Evolutionary conservation across 2,888 invertebrate genomes (phyloP).

Genomic region (Xylophagus ater): DNA sequence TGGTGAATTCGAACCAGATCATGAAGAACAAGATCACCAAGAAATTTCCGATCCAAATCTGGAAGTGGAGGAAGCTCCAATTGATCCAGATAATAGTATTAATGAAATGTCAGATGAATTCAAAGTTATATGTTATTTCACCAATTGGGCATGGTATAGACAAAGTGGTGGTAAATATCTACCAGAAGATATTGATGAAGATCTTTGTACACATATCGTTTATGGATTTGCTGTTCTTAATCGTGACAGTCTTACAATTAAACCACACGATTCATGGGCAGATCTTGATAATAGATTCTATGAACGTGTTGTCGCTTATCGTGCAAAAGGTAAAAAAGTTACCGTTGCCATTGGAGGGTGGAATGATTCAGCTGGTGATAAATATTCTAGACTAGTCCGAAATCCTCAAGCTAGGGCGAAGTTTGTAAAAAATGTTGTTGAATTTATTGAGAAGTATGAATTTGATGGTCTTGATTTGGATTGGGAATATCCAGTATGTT

Average conservation of each 20-base stretch:
- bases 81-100: conserved; percentile 14
- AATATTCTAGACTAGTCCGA: conserved; percentile 73
- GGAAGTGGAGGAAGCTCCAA: conserved; percentile 26
- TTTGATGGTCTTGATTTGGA: conserved; percentile 89
- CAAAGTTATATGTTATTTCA: conserved; percentile 83
- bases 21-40: conserved; percentile 13
- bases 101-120: conserved; percentile 36
- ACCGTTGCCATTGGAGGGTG: conserved; percentile 86
- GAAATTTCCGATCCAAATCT: conserved; percentile 25
- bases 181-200: conserved; percentile 71
- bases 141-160: conserved; percentile 91
- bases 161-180: conserved; percentile 70
- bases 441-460: conserved; percentile 65
- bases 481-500: conserved; percentile 91
- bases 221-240: conserved; percentile 87
- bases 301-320: conserved; percentile 67
- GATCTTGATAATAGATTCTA: conserved; percentile 88
- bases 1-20: not conserved
- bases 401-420: conserved; percentile 55
- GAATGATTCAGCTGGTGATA: conserved; percentile 87
- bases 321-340: conserved; percentile 63
- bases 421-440: conserved; percentile 63
- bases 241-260: conserved; percentile 59
- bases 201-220: conserved; percentile 81
- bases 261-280: conserved; percentile 79